phyloP scores from a whole-genome alignment of 2,113 vertebrate genomes.

The Murina feae region DNA sequence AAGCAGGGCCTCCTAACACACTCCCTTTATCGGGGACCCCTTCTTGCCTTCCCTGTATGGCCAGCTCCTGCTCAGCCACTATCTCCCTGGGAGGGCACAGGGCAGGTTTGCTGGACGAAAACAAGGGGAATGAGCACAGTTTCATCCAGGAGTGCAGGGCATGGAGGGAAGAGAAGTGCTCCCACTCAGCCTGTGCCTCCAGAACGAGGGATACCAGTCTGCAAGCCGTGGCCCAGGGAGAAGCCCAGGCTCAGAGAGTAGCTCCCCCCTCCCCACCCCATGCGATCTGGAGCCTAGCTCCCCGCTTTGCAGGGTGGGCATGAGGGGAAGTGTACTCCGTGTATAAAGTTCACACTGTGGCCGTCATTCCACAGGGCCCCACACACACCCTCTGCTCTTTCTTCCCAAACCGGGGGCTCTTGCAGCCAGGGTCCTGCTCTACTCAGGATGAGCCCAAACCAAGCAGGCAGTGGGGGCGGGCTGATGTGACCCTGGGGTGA shows the following conservation, averaged over 20 bases:
- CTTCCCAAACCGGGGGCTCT: background rate
- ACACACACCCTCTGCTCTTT: background rate
- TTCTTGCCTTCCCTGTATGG: background rate
- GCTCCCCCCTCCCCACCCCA: accelerated
- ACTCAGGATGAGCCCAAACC: background rate
- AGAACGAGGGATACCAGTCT: background rate
- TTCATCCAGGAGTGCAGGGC: background rate
- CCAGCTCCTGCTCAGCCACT: background rate
- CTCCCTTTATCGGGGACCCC: background rate
- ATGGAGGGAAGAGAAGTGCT: background rate
- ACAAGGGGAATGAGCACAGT: background rate
- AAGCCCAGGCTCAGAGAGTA: background rate
- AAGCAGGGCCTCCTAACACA: background rate
- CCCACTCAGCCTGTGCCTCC: background rate
- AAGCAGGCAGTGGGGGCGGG: background rate
- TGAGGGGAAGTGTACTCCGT: accelerated
- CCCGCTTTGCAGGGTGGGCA: background rate
- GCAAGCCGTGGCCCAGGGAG: background rate
- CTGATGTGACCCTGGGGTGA: constrained; percentile 69
- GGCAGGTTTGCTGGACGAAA: background rate
- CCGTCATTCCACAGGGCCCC: background rate
- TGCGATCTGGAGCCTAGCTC: background rate
- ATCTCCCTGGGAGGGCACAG: background rate
- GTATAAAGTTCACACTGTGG: background rate
- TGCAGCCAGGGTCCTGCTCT: background rate